Percentiles rank a stretch among this genome's conserved stretches.
phyloP scores from a whole-genome alignment of 1,140 invertebrate species.

The Chrysoperla carnea region DNA sequence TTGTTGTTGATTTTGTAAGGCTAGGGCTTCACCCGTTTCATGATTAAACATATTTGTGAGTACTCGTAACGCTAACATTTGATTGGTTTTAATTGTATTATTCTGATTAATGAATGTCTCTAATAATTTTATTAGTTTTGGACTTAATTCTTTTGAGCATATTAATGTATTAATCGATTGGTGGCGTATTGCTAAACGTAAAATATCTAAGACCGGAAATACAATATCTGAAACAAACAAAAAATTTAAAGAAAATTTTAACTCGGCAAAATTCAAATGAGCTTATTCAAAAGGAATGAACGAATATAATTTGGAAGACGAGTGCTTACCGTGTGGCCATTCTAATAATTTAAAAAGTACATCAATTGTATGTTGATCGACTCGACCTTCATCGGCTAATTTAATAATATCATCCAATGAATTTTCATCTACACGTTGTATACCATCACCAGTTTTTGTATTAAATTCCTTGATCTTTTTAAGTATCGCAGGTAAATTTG shows the following conservation, averaged over 20 bases:
- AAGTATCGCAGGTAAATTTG: constrained; percentile 27
- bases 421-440: constrained; percentile 28
- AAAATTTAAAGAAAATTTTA: too few relatives aligned
- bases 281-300: not conserved
- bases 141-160: constrained; percentile 26
- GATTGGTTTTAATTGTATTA: constrained; percentile 36
- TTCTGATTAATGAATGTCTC: constrained; percentile 20
- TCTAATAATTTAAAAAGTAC: constrained; percentile 46
- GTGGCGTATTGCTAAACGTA: constrained; percentile 56
- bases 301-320: not conserved
- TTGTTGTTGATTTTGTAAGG: constrained; percentile 33
- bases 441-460: constrained; percentile 28
- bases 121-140: constrained; percentile 22
- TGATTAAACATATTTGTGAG: constrained; percentile 60
- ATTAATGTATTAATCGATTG: constrained; percentile 37
- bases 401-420: constrained; percentile 37
- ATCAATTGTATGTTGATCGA: constrained; percentile 28
- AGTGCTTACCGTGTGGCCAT: constrained; percentile 50
- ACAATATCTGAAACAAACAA: constrained; percentile 45
- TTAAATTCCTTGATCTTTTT: constrained; percentile 61
- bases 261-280: too few relatives aligned
- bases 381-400: constrained; percentile 27
- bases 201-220: constrained; percentile 74
- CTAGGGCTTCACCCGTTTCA: constrained; percentile 37
- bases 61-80: constrained; percentile 56